A percentile compares a stretch with the other conserved stretches of the same genome.
These are phyloP conservation scores for Myrmecobius fasciatus DNA, from an alignment of 2,113 vertebrate species.

Conservation along the genomic window DNA sequence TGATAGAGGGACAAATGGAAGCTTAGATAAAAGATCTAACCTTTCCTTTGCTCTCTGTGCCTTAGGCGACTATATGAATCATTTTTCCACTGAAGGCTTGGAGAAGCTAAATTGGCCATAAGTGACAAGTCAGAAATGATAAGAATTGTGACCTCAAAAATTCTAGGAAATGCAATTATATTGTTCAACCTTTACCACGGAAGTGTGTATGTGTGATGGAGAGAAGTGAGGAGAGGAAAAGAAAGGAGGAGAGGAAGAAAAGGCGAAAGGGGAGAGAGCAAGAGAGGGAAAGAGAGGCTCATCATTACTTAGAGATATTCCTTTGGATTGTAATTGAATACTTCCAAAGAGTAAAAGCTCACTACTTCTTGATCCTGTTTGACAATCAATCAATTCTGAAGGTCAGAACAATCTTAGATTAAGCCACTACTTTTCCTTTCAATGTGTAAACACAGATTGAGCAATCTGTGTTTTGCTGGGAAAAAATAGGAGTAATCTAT, in stretches of 20 bases:
- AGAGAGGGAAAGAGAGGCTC: background rate
- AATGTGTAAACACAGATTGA: background rate
- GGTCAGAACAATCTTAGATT: background rate
- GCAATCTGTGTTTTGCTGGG: background rate
- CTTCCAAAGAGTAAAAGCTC: background rate
- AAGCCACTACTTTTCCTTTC: background rate
- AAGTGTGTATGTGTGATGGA: background rate
- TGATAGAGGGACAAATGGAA: background rate
- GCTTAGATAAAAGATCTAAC: background rate
- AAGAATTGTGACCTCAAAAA: background rate
- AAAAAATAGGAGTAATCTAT: background rate
- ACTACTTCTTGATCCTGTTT: background rate
- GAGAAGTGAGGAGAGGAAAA: background rate
- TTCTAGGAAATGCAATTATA: background rate
- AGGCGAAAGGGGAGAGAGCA: no score
- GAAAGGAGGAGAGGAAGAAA: no score
- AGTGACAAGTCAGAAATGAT: background rate
- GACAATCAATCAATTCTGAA: background rate
- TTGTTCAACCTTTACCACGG: background rate
- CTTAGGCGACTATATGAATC: background rate
- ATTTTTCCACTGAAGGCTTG: background rate
- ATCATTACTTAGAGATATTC: background rate
- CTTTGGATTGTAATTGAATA: background rate
- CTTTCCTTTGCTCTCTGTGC: background rate
- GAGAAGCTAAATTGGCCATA: background rate